These are phyloP conservation scores for Gavia stellata DNA, from an alignment of 2,113 vertebrate genomes.

Conservation along the genomic window DNA sequence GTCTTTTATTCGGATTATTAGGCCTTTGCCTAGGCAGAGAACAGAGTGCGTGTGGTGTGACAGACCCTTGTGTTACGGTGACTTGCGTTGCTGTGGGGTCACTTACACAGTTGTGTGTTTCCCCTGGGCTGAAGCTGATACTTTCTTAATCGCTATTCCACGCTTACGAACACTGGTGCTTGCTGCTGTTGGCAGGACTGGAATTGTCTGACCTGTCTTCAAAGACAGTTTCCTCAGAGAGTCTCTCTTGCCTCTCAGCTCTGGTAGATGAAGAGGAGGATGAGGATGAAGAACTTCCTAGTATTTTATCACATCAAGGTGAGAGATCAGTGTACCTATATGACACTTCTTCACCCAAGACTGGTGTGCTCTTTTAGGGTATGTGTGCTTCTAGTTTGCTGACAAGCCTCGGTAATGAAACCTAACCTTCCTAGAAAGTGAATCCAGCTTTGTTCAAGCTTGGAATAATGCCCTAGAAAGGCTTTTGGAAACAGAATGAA, in stretches of 20 bases:
- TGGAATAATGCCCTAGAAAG: background rate
- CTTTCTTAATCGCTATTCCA: fast-evolving
- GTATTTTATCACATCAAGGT: conserved; percentile 67
- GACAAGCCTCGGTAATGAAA: fast-evolving
- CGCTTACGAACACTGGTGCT: background rate
- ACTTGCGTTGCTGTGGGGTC: background rate
- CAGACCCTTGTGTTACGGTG: background rate
- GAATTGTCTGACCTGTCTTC: conserved; percentile 3
- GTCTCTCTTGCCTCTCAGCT: background rate
- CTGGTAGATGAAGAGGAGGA: conserved; percentile 64
- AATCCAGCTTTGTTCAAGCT: background rate
- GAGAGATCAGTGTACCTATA: background rate
- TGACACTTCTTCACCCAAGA: no score
- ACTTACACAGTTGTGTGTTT: fast-evolving
- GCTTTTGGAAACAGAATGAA: background rate
- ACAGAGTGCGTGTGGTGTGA: background rate
- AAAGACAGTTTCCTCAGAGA: background rate
- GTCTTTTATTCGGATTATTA: background rate
- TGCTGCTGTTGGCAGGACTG: conserved; percentile 24
- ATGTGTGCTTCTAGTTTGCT: background rate
- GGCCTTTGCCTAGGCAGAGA: background rate
- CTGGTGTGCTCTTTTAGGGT: background rate
- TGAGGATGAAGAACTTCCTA: conserved; percentile 74
- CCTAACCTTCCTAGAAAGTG: background rate
- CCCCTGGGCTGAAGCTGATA: background rate